Evolutionary conservation across 2,888 invertebrate genomes (phyloP), one percentile per base, ranked within the genome.

Genomic region (Dryocosmus kuriphilus): DNA sequence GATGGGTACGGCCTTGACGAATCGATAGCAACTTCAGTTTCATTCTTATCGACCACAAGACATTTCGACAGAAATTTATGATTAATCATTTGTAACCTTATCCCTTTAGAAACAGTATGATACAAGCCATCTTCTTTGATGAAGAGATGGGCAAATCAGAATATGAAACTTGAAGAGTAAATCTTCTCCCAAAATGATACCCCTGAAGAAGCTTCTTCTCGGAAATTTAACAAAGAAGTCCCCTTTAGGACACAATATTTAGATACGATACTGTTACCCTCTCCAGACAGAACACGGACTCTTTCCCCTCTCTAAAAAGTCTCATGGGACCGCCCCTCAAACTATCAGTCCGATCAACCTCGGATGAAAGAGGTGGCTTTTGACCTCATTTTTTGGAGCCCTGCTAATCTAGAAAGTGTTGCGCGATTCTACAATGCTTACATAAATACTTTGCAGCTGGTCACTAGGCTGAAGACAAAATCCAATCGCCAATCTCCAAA

Each of bases 1-100:
- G 67, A 67, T 46, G 51, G 22, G 41, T 63, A 67, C 73, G 81
- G 57, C 81, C 82, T 82, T 82, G 82, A 71, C 75, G 62, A 74
- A 82, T 79, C 78, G 82, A 81, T 82, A 81, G 80, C 76, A 32
- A 55, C 71, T 51, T 71, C 67, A 30, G 30, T 41, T 51, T 22
- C 16, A 51, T 51, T 32, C 30, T n/a, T 71, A 51, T 71, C 51
- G 71, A 71, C 32, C 1, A 32, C 9, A 19, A 24, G 27, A 30
- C 30, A 51, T 51, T 71, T 57, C 32, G 5, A 2, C 32, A 32
- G 9, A 7, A 41, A 22, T 8, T 22, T 38, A 22, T 38, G 32
- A 22, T 0, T 38, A 62, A 51, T 51, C 5, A 7, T 55, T 22
- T 22, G 0, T 22, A 11, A 55, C 22, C n/a, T 22, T 55, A 55